Base-by-base conservation (phyloP, 1,140 invertebrate species). In the Ectropis grisescens region DNA sequence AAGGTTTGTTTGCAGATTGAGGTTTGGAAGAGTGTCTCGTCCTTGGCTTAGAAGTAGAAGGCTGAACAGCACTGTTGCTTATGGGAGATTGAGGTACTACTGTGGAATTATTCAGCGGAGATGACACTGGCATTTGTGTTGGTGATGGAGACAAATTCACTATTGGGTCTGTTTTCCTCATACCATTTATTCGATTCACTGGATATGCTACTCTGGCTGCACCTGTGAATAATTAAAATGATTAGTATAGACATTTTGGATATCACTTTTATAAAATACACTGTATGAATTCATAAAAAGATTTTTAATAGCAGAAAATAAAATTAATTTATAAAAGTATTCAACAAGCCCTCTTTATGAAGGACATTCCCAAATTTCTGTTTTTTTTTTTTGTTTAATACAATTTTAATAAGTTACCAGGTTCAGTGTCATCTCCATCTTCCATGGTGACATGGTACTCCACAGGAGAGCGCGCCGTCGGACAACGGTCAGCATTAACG, bases 401-500 rank as follows among this genome's bases (percentile, higher is more conserved):
- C n/a, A n/a, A n/a, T n/a, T n/a, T n/a, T n/a, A n/a, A n/a, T n/a
- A 19, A 19, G 8, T 19, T 55, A 80, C 72, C 72, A 59, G 58
- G 37, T 26, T 75, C 62, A 33, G 23, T 28, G 22, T 78, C 75
- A 35, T 80, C 75, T 10, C 66, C 72, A 46, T 78, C 75, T 39
- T 74, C 75, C 62, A 80, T 57, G 15, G 75, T 78, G 23, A 80
- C 75, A 47, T 80, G 66, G 39, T 80, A 80, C 11, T 66, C 59
- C 31, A 50, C 43, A 9, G 55, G 37, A 23, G 53, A 26, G 16
- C 56, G 55, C 19, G 66, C 53, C 38, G 37, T 15, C 11, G 55
- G 53, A 31, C 52, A 57, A 4, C 49, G 48, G 22, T 34, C 23
- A 12, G 44, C 15, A 28, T 41, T 45, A 13, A 45, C 36, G 29